Evolutionary conservation across 2,797 vertebrate species (phyloP).

Genomic region (Sparus aurata): DNA sequence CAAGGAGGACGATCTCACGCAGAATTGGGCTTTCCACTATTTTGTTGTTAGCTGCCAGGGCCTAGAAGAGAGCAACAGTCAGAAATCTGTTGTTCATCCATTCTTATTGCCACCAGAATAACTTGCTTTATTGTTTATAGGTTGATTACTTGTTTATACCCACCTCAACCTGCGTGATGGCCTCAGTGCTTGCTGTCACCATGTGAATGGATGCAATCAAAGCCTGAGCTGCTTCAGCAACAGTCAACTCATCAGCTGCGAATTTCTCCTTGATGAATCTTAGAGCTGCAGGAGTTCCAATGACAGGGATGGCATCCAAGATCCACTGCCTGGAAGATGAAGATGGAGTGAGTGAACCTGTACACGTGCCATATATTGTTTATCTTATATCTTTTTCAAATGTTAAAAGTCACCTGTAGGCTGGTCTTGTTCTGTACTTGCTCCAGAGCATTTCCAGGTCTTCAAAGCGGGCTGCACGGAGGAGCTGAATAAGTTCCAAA

Average conservation of each 20-base stretch:
- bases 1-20: slow-evolving; percentile 83
- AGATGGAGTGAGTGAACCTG: not conserved
- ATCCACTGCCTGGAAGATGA: slow-evolving; percentile 82
- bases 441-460: slow-evolving; percentile 84
- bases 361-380: not conserved
- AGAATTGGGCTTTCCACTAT: slow-evolving; percentile 69
- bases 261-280: slow-evolving; percentile 87
- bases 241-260: slow-evolving; percentile 75
- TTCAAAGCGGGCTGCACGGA: slow-evolving; percentile 81
- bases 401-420: slow-evolving; percentile 80
- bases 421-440: slow-evolving; percentile 65
- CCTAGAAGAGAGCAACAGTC: slow-evolving; percentile 49
- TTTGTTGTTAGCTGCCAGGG: slow-evolving; percentile 56
- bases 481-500: slow-evolving; percentile 85
- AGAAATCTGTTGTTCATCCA: not conserved
- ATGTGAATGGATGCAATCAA: slow-evolving; percentile 86
- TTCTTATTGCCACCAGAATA: not conserved
- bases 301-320: slow-evolving; percentile 84
- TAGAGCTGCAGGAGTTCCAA: slow-evolving; percentile 81
- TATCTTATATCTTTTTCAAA: not conserved
- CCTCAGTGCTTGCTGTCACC: slow-evolving; percentile 78
- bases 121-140: slow-evolving; percentile 13
- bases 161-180: slow-evolving; percentile 77
- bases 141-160: slow-evolving; percentile 34
- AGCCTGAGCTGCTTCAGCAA: slow-evolving; percentile 78